Evolutionary conservation across 2,888 invertebrate genomes (phyloP).

Genomic region (Neoascia interrupta): DNA sequence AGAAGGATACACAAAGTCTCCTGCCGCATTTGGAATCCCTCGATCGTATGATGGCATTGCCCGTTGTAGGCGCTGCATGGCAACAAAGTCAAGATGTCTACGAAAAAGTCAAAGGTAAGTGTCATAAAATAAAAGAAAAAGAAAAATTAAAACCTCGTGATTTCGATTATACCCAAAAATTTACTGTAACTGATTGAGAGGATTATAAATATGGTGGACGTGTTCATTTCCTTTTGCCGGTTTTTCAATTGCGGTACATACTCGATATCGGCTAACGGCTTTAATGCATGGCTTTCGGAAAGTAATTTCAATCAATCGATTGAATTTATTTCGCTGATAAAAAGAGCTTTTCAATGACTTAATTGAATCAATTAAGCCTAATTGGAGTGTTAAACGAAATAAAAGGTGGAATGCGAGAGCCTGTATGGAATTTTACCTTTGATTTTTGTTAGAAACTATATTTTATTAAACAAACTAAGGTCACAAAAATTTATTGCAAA

Average conservation of each 20-base stretch:
- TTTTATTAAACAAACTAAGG: too few species aligned
- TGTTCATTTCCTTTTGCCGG: conserved; percentile 19
- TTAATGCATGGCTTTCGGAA: background rate
- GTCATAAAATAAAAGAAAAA: too few species aligned
- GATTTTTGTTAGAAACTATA: too few species aligned
- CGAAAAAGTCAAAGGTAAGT: conserved; percentile 82
- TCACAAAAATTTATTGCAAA: too few species aligned
- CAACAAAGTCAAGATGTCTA: conserved; percentile 82
- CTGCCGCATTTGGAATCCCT: conserved; percentile 81
- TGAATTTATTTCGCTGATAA: conserved; percentile 3
- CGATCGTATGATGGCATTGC: conserved; percentile 82
- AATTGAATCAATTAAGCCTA: conserved; percentile 45
- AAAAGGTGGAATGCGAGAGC: too few species aligned
- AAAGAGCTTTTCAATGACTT: conserved; percentile 18
- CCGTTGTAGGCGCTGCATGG: conserved; percentile 82
- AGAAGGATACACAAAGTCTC: conserved; percentile 77
- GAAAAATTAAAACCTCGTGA: conserved; percentile 29
- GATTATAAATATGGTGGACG: conserved; percentile 32
- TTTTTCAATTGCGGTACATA: conserved; percentile 12
- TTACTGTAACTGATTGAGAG: conserved; percentile 6
- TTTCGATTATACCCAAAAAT: conserved; percentile 13
- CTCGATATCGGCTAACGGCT: too few species aligned
- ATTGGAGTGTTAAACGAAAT: conserved; percentile 40
- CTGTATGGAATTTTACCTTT: too few species aligned
- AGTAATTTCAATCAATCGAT: conserved; percentile 20